Conservation (phyloP, 37 sponge, comb jelly and placozoan genomes). For the Chondrilla cf. caribensis region DNA sequence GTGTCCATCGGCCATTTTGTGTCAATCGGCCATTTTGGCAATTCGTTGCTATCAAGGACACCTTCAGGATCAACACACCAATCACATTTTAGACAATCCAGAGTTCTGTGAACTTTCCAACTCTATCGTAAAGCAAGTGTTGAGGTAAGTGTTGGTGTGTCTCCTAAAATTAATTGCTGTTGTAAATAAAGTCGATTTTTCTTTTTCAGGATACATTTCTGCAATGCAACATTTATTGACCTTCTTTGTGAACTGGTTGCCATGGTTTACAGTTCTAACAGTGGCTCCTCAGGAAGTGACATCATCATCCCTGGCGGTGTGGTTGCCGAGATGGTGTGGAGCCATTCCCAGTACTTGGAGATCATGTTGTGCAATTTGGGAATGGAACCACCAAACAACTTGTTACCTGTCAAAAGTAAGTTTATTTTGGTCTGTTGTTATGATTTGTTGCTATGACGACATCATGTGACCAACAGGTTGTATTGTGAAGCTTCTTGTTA, state of each 20-base stretch:
- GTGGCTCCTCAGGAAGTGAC: slow-evolving; percentile 13
- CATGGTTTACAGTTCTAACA: background rate
- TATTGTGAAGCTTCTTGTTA: slow-evolving; percentile 49
- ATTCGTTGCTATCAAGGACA: too few species aligned
- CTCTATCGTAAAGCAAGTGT: too few species aligned
- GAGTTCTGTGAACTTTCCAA: too few species aligned
- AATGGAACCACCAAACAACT: background rate
- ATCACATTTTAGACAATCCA: too few species aligned
- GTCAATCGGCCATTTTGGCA: too few species aligned
- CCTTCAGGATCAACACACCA: too few species aligned
- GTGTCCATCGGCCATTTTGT: too few species aligned
- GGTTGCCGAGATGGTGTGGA: slow-evolving; percentile 48
- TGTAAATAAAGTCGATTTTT: too few species aligned
- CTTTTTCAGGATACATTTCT: background rate
- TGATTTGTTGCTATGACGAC: background rate
- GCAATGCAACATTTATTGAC: background rate
- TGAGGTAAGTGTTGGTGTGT: too few species aligned
- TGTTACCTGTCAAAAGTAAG: slow-evolving; percentile 23
- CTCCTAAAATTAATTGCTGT: too few species aligned
- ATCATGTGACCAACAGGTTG: background rate
- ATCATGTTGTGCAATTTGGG: slow-evolving; percentile 32
- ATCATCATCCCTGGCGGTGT: background rate
- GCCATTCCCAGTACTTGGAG: slow-evolving; percentile 36
- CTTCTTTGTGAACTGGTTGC: background rate
- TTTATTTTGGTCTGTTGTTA: background rate